Percentiles rank a stretch among this genome's conserved stretches.
phyloP scores from a whole-genome alignment of 2,113 vertebrate species.

The Crocuta crocuta region DNA sequence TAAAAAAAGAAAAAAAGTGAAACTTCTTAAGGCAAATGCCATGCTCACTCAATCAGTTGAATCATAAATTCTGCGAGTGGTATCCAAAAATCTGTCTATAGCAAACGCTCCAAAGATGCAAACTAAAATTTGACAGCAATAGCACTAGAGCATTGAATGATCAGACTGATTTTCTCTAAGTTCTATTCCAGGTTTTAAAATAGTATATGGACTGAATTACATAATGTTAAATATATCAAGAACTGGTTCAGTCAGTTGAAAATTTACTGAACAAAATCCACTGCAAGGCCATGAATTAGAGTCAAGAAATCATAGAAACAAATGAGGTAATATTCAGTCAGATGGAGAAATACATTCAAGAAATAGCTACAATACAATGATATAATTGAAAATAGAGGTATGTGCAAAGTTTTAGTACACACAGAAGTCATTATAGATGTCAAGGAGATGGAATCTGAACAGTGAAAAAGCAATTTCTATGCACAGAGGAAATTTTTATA shows the following conservation, averaged over 20 bases:
- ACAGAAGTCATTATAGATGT: background rate
- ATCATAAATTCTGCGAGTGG: background rate
- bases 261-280: background rate
- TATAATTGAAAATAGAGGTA: background rate
- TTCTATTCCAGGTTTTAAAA: background rate
- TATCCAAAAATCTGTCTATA: background rate
- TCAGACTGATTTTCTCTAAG: background rate
- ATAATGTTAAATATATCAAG: background rate
- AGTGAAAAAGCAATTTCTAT: slow-evolving; percentile 26
- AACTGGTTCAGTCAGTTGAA: background rate
- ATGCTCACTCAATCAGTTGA: background rate
- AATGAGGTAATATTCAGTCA: background rate
- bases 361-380: background rate
- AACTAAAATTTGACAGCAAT: slow-evolving; percentile 2
- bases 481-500: slow-evolving; percentile 12
- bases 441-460: background rate
- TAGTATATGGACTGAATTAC: background rate
- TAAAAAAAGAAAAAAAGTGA: background rate
- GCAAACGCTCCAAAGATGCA: background rate
- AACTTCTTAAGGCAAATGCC: background rate
- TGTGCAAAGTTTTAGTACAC: background rate
- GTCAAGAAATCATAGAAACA: background rate
- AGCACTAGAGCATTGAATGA: background rate
- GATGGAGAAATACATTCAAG: background rate
- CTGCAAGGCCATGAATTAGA: background rate